These are phyloP conservation scores for Numenius phaeopus DNA, from an alignment of 2,797 vertebrate genomes.

Conservation along the genomic window DNA sequence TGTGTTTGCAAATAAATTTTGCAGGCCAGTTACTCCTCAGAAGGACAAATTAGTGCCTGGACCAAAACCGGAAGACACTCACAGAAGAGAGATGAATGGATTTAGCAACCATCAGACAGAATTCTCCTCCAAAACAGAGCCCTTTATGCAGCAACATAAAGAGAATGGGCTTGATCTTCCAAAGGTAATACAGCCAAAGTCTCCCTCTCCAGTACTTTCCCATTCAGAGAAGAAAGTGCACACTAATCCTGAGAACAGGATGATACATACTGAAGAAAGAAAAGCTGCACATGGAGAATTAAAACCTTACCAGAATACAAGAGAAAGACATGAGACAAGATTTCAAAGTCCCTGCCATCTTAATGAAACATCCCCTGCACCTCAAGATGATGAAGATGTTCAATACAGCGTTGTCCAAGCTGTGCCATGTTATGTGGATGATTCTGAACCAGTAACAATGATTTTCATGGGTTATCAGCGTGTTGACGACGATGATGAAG, in stretches of 20 bases:
- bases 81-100: constrained; percentile 64
- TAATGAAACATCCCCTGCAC: constrained; percentile 36
- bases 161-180: constrained; percentile 5
- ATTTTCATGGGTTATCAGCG: constrained; percentile 96
- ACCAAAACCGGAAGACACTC: constrained; percentile 57
- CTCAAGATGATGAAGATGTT: constrained; percentile 76
- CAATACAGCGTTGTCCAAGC: constrained; percentile 76
- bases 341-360: constrained; percentile 20
- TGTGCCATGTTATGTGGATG: constrained; percentile 79
- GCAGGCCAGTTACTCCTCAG: constrained; percentile 83
- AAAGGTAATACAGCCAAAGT: constrained; percentile 20
- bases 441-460: constrained; percentile 88
- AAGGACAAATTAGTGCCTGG: constrained; percentile 69
- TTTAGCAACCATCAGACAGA: constrained; percentile 43
- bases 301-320: constrained; percentile 34
- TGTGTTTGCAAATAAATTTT: constrained; percentile 89
- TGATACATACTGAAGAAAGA: constrained; percentile 23
- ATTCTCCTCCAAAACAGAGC: neutral
- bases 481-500: constrained; percentile 82
- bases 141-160: constrained; percentile 22
- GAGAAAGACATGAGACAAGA: constrained; percentile 44
- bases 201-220: constrained; percentile 40
- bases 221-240: neutral
- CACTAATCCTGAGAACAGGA: constrained; percentile 6
- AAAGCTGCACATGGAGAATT: neutral